Evolutionary conservation across 2,113 vertebrate species (phyloP), one percentile per base, ranked within the genome.

Genomic region (Larimichthys polyactis): DNA sequence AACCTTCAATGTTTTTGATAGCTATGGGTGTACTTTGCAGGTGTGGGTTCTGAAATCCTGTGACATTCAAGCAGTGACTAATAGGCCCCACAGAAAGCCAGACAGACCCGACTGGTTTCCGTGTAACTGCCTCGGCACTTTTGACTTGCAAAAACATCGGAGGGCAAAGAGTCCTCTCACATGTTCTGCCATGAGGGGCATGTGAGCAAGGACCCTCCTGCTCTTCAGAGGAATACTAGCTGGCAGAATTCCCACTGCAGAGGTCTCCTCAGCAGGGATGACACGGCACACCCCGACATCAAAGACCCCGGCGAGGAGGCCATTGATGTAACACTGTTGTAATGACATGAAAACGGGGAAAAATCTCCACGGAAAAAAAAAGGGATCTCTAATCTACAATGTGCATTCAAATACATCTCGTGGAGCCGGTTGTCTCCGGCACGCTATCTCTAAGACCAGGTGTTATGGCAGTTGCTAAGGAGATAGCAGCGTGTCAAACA

Each of bases 261-360:
- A 86, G 91, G 81, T 90, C 64, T 86, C 81, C 85, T 84, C 67
- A 32, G 83, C 69, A 27, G 55, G 80, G 68, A 74, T 59, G 68
- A 81, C 87, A 80, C 5, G 19, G 58, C 80, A 77, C 84, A 71
- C 75, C 63, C 72, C 62, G 0, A 87, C 81, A 90, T 90, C 88
- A 90, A 92, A 92, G 84, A 77, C 67, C 36, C 49, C 22, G 10
- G 32, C 29, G 52, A 75, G 83, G 72, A 78, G 68, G 66, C 29
- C 87, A 83, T 88, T 91, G 86, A 92, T 91, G 92, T 84, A 88
- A 91, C 78, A 54, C 51, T 87, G 88, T 85, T 91, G 83, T 86
- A 92, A 94, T 86, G 82, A 83, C 70, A 82, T 71, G 78, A 84
- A 90, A 87, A 87, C 78, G 12, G 43, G 27, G 32, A 77, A 66